A percentile compares a stretch with the other conserved stretches of the same genome.
Evolutionary conservation across 2,888 invertebrate genomes (phyloP).

Genomic region (Cosmia trapezina): DNA sequence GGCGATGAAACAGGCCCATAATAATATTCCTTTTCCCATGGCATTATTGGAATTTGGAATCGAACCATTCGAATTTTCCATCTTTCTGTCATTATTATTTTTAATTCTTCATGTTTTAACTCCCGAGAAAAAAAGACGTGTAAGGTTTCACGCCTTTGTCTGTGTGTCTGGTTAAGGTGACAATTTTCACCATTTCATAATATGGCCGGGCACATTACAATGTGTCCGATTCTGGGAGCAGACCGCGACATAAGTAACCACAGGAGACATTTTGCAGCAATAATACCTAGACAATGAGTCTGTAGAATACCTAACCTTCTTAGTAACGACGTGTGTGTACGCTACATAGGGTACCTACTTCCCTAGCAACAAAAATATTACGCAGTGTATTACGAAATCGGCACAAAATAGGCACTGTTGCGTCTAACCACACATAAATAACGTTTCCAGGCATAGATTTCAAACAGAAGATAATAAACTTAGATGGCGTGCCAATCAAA

Average conservation of each 20-base stretch:
- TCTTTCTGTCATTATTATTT: too few relatives aligned
- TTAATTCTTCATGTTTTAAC: not conserved
- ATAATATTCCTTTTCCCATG: not conserved
- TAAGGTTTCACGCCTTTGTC: not conserved
- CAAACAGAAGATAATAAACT: conserved; percentile 96
- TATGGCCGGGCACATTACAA: not conserved
- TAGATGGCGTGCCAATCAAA: conserved; percentile 96
- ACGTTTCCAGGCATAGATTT: conserved; percentile 94
- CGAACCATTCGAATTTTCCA: not conserved
- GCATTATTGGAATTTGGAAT: not conserved
- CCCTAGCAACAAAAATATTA: conserved; percentile 21
- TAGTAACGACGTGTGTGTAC: too few relatives aligned
- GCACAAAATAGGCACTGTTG: conserved; percentile 28
- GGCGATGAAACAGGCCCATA: too few relatives aligned
- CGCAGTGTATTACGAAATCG: conserved; percentile 24
- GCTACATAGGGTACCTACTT: too few relatives aligned
- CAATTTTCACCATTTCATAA: not conserved
- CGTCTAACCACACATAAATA: conserved; percentile 33
- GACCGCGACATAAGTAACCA: not conserved
- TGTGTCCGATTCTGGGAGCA: not conserved
- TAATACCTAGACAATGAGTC: not conserved
- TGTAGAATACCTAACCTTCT: too few relatives aligned
- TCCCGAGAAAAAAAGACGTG: not conserved
- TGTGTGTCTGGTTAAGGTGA: too few relatives aligned
- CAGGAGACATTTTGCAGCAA: not conserved